Conservation (phyloP, 2,888 invertebrate genomes). For the Notocelia uddmanniana region DNA sequence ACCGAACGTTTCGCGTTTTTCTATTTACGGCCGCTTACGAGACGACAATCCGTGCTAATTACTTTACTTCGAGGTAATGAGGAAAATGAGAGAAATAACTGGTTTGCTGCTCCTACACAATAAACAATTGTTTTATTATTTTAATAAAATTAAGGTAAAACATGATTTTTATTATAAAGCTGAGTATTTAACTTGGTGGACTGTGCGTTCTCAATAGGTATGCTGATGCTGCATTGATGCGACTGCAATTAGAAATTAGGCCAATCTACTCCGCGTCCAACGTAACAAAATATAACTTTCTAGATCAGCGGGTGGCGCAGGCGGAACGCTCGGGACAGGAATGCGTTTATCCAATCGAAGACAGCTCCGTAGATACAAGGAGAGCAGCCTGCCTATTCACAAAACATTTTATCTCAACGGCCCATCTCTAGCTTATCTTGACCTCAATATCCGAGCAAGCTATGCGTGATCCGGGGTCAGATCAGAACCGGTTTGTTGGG, state of each 20-base stretch:
- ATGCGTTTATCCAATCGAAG: constrained; percentile 44
- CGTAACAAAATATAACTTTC: constrained; percentile 29
- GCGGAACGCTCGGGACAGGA: constrained; percentile 35
- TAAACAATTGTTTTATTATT: background rate
- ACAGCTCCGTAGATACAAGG: constrained; percentile 27
- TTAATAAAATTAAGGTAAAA: background rate
- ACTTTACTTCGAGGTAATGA: constrained; percentile 24
- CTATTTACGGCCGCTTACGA: constrained; percentile 18
- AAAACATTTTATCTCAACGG: constrained; percentile 1
- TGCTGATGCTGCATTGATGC: too few relatives aligned
- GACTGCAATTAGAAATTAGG: constrained; percentile 1
- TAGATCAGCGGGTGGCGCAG: constrained; percentile 26
- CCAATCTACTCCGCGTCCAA: background rate
- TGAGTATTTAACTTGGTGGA: background rate
- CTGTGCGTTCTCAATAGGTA: background rate
- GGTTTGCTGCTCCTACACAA: background rate
- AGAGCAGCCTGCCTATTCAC: constrained; percentile 20
- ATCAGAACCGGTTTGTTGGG: background rate
- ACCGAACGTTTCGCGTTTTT: constrained; percentile 16
- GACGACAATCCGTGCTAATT: constrained; percentile 28
- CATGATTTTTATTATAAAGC: background rate
- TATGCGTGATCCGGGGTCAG: background rate
- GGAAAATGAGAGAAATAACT: constrained; percentile 15
- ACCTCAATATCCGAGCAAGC: background rate
- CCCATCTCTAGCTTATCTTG: background rate